Percentiles rank a stretch among this genome's conserved stretches.
Conservation (phyloP, 2,113 vertebrate genomes). For the Amblyornis subalaris region DNA sequence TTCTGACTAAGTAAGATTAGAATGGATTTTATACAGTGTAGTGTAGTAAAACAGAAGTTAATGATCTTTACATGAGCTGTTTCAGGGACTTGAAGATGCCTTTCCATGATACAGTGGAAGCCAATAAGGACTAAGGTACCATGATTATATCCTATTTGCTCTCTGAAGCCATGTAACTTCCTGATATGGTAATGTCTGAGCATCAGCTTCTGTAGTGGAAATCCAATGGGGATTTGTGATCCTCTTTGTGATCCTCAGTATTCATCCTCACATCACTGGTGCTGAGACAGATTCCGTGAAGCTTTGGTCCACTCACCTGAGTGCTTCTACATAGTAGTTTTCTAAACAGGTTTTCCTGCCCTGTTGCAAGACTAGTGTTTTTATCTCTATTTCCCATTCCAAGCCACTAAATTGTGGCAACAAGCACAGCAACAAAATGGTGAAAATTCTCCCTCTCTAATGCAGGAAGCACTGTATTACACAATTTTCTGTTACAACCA, state of each 20-base stretch:
- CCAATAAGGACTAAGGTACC: not conserved
- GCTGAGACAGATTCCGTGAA: not conserved
- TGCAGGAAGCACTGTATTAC: not conserved
- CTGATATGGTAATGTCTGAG: not conserved
- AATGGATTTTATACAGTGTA: not conserved
- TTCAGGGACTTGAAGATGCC: not conserved
- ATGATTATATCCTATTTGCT: not conserved
- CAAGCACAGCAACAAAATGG: not conserved
- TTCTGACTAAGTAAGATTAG: not conserved
- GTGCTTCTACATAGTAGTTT: not conserved
- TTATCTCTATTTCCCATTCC: not conserved
- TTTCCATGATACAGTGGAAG: not conserved
- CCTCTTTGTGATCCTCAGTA: not conserved
- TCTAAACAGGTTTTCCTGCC: not conserved
- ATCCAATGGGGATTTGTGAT: not conserved
- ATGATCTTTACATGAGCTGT: not conserved
- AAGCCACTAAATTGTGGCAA: not conserved
- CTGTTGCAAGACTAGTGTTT: not conserved
- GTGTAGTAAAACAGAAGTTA: not conserved
- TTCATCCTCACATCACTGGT: not conserved
- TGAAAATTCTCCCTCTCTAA: not conserved
- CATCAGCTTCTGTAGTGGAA: not conserved
- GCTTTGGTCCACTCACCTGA: not conserved
- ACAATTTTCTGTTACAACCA: not conserved
- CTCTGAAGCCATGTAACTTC: not conserved